These are phyloP conservation scores for Borostomias antarcticus DNA, from an alignment of 2,797 vertebrate genomes.

Conservation along the genomic window DNA sequence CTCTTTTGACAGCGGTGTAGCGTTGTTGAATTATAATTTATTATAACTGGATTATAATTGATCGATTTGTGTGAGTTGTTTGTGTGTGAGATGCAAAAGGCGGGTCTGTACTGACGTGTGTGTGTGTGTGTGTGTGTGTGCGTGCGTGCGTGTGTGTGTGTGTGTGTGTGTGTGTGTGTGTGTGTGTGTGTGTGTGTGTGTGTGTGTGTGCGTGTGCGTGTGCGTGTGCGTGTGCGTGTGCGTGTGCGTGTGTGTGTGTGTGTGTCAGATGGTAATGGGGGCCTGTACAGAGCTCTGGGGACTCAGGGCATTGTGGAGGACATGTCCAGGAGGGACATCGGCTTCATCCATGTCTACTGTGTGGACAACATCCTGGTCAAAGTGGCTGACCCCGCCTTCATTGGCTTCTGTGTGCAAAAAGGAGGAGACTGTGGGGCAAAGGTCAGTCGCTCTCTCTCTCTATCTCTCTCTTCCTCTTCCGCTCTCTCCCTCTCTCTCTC, in stretches of 20 bases:
- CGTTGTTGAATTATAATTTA: too few species aligned
- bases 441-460: constrained; percentile 69
- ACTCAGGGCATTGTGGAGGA: constrained; percentile 83
- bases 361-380: constrained; percentile 97
- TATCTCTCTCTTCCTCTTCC: neutral
- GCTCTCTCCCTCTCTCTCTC: neutral
- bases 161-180: too few species aligned
- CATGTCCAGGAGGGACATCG: constrained; percentile 86
- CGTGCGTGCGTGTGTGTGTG: too few species aligned
- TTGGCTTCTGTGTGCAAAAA: constrained; percentile 93
- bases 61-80: too few species aligned
- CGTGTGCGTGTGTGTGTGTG: constrained; percentile 31
- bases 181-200: constrained; percentile 1
- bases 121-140: too few species aligned
- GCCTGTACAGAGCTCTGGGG: constrained; percentile 91
- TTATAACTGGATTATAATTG: too few species aligned
- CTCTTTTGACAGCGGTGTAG: too few species aligned
- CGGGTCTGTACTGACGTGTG: too few species aligned
- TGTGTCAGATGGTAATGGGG: constrained; percentile 90
- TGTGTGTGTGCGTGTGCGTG: neutral
- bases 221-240: constrained; percentile 22
- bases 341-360: constrained; percentile 91
- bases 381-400: constrained; percentile 93
- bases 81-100: too few species aligned
- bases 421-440: constrained; percentile 95